Base-by-base conservation (phyloP, 2,797 vertebrate species). In the Acanthurus tractus region DNA sequence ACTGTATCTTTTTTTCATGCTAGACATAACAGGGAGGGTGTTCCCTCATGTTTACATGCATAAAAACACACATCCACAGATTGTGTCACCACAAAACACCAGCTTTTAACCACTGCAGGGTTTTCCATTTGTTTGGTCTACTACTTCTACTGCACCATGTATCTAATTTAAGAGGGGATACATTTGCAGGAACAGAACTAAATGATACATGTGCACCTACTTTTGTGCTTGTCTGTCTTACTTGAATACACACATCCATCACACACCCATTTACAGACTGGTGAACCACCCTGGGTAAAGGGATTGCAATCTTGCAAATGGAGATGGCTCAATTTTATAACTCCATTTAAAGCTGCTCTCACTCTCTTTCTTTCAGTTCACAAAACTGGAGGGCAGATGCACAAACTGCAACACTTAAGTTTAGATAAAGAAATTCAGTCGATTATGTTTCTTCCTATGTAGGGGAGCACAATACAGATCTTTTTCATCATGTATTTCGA, bases 1-100 rank as follows among this genome's bases (percentile, higher is more conserved):
- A 34, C 8, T 45, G 18, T 52, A 29, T 57, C 8, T 8, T 46
- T 9, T 9, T 53, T 36, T 17, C 29, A 34, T 52, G 15, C 14
- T 17, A 66, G 48, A 17, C 75, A 48, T 68, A 68, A 74, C 74
- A 22, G 20, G n/a, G 2, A 48, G 65, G 64, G 45, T 63, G 74
- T 70, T 81, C 22, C 63, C 74, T 44, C 59, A n/a, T 57, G 59
- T 78, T 63, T 78, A 76, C 45, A n/a, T 48, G 13, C 38, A 65
- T 40, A 29, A 49, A 58, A 6, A 66, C 73, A 59, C 63, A 69
- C 50, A 70, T 1, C 53, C 68, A 64, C 46, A 45, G 25, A 20
- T 23, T 56, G 18, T 34, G 44, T 50, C 59, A 40, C 25, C 75
- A 40, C 54, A 49, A 55, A 65, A 56, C 70, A 70, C 17, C 58